A percentile compares a stretch with the other conserved stretches of the same genome.
Evolutionary conservation across 2,888 invertebrate species (phyloP).

Genomic region (Anoncus sp.): DNA sequence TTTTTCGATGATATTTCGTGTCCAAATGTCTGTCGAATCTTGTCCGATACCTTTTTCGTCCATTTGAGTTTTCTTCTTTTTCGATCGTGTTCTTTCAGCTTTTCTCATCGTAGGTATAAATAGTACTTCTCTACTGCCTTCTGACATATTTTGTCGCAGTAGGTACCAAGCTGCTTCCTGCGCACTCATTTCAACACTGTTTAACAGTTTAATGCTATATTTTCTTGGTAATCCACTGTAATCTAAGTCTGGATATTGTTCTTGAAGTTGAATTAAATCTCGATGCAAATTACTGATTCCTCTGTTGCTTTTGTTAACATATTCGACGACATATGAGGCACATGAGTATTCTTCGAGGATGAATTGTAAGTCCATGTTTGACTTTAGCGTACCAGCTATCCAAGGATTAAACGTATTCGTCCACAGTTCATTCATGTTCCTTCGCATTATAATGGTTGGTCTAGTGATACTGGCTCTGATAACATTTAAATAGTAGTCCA

Average conservation of each 20-base stretch:
- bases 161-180: constrained; percentile 82
- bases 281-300: constrained; percentile 70
- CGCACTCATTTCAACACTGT: constrained; percentile 74
- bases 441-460: constrained; percentile 64
- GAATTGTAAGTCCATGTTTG: constrained; percentile 68
- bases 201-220: constrained; percentile 23
- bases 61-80: constrained; percentile 74
- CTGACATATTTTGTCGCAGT: constrained; percentile 80
- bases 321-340: constrained; percentile 69
- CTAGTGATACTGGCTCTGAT: constrained; percentile 66
- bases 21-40: constrained; percentile 76
- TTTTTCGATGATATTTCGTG: constrained; percentile 79
- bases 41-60: constrained; percentile 44
- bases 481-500: no score
- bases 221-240: constrained; percentile 64
- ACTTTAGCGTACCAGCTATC: constrained; percentile 60
- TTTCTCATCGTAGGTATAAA: constrained; percentile 71
- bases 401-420: constrained; percentile 69
- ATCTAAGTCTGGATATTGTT: constrained; percentile 76
- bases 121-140: constrained; percentile 71
- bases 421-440: constrained; percentile 60
- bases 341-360: constrained; percentile 65
- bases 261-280: constrained; percentile 43
- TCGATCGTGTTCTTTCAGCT: constrained; percentile 76
- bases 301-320: constrained; percentile 69